Evolutionary conservation across 2,888 invertebrate genomes (phyloP), one percentile per base, ranked within the genome.

Genomic region (Elaeidobius kamerunicus): DNA sequence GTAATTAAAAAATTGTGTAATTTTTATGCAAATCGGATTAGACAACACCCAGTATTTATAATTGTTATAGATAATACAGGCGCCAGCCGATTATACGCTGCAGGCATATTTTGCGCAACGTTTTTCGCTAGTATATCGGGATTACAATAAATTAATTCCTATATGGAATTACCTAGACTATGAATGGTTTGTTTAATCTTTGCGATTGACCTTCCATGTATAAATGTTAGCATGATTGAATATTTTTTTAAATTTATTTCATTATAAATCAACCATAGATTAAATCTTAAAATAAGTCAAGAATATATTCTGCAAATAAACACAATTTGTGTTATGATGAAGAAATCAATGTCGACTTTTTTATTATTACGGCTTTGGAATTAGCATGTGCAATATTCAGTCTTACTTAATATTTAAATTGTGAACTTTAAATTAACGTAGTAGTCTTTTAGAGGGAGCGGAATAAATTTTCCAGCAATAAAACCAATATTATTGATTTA

Each of bases 51-150:
- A 46, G 47, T 49, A 54, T 49, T 49, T 53, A 48, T 53, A 54
- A 54, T 49, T 54, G 54, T 54, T 49, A 39, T 45, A 49, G 54
- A 49, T 54, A 54, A 49, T 32, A 44, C 28, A 54, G 54, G 54
- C 54, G 54, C 54, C 54, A 54, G 34, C 27, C 48, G 43, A 39
- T 53, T 48, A 48, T 34, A 27, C 39, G 42, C 38, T 39, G 48
- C 53, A 14, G 48, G 48, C 53, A 44, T 23, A 30, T 14, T 41
- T 52, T 52, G 46, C 52, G 52, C 32, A 52, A 52, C 20, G 35
- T 27, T 52, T 32, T 39, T 23, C 12, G 20, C 27, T 34, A 19
- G 30, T 18, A n/a, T n/a, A 46, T 40, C 20, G 32, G 42, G 39
- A 40, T 43, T 38, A 43, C 43, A 15, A 47, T 48, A 48, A 48